Conservation (phyloP, 2,888 invertebrate genomes). For the Chalcosyrphus nemorum region DNA sequence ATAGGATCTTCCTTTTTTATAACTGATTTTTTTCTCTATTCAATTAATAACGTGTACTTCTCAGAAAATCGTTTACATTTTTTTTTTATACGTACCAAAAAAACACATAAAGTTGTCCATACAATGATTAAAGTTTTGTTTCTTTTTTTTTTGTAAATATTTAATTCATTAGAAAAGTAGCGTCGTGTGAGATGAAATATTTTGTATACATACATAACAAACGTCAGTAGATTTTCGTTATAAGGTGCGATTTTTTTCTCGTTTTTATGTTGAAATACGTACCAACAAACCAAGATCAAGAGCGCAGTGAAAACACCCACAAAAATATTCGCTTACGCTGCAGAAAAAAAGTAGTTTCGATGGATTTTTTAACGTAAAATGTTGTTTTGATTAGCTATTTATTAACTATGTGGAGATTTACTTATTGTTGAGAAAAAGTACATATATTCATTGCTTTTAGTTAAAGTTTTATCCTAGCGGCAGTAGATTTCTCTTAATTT, state of each 20-base stretch:
- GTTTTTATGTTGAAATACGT: constrained; percentile 57
- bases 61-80: constrained; percentile 63
- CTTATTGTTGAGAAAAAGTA: too few species aligned
- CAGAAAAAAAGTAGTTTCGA: constrained; percentile 51
- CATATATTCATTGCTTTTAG: constrained; percentile 16
- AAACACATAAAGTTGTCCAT: constrained; percentile 67
- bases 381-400: too few species aligned
- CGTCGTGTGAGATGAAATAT: constrained; percentile 56
- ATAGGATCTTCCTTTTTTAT: constrained; percentile 39
- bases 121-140: constrained; percentile 31
- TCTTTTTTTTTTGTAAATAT: constrained; percentile 32
- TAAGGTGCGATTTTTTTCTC: constrained; percentile 35
- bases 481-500: too few species aligned
- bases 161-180: constrained; percentile 37
- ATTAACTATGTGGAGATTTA: too few species aligned
- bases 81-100: constrained; percentile 68
- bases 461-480: too few species aligned
- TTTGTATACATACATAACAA: constrained; percentile 56
- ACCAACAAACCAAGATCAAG: constrained; percentile 57
- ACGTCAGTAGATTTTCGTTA: constrained; percentile 33
- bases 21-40: constrained; percentile 35
- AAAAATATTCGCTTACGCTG: constrained; percentile 50
- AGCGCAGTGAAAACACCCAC: constrained; percentile 57
- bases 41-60: constrained; percentile 57
- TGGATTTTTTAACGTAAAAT: constrained; percentile 67